phyloP scores from a whole-genome alignment of 1,140 invertebrate species.

The Cydia fagiglandana region DNA sequence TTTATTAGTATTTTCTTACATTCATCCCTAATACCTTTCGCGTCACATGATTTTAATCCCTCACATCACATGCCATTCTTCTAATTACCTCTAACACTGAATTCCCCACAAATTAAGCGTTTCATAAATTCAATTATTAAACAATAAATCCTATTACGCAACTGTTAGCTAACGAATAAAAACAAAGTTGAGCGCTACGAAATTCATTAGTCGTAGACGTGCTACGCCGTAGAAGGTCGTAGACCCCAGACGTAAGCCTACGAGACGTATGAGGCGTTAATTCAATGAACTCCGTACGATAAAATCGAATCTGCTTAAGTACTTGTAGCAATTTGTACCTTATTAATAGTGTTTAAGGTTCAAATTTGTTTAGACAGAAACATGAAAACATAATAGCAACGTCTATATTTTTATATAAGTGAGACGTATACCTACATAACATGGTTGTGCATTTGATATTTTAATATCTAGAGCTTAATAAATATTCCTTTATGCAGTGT shows the following conservation, averaged over 20 bases:
- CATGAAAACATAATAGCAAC: not conserved
- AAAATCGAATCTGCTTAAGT: not conserved
- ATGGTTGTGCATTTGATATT: not conserved
- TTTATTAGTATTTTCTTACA: too few relatives aligned
- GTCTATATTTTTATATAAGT: not conserved
- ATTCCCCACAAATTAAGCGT: not conserved
- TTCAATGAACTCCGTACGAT: not conserved
- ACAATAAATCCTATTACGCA: not conserved
- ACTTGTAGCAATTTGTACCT: not conserved
- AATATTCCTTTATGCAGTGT: too few relatives aligned
- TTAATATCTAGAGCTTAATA: not conserved
- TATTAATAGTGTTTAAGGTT: not conserved
- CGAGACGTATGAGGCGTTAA: conserved; percentile 5
- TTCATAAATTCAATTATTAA: not conserved
- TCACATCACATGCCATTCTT: not conserved
- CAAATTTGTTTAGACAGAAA: not conserved
- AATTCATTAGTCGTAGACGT: conserved; percentile 27
- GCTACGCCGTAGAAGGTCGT: conserved; percentile 25
- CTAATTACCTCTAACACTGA: not conserved
- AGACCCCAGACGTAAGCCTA: conserved; percentile 22
- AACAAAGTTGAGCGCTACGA: conserved; percentile 10
- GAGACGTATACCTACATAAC: not conserved
- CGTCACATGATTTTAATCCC: too few relatives aligned
- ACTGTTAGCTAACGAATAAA: not conserved
- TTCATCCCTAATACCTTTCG: too few relatives aligned